A percentile compares a stretch with the other conserved stretches of the same genome.
These are phyloP conservation scores for Diabrotica balteata DNA, from an alignment of 2,888 invertebrate genomes.

Conservation along the genomic window DNA sequence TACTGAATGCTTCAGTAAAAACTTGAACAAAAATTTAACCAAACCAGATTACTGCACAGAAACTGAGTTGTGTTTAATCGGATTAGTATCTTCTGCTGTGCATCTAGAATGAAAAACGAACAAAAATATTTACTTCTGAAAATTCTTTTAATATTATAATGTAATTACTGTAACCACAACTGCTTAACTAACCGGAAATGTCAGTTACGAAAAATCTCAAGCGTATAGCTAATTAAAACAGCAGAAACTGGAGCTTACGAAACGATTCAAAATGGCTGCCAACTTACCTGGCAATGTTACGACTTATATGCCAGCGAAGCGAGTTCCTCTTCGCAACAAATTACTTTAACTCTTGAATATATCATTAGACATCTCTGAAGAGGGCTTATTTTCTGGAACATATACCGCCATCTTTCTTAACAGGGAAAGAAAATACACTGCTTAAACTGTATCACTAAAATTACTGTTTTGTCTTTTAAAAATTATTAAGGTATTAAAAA, in stretches of 20 bases:
- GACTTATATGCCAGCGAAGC: neutral
- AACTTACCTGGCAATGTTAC: slow-evolving; percentile 1
- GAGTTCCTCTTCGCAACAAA: neutral
- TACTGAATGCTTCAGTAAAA: neutral
- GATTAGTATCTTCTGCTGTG: neutral
- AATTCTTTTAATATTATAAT: neutral
- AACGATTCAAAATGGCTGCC: neutral
- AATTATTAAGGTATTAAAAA: no score
- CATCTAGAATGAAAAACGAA: neutral
- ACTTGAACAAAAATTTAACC: neutral
- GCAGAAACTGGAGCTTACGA: neutral
- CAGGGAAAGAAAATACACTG: no score
- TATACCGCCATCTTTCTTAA: neutral
- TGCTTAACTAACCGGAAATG: neutral
- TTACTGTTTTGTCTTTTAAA: no score
- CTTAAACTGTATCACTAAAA: no score
- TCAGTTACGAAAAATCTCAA: neutral
- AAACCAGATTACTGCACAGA: neutral
- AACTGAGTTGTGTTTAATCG: neutral
- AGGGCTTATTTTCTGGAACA: neutral
- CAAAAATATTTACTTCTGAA: neutral
- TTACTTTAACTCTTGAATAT: slow-evolving; percentile 1
- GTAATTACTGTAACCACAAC: neutral
- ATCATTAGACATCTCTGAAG: slow-evolving; percentile 1
- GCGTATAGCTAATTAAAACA: neutral